Evolutionary conservation across 2,888 invertebrate species (phyloP), one percentile per base, ranked within the genome.

Genomic region (Drosophila paracracens): DNA sequence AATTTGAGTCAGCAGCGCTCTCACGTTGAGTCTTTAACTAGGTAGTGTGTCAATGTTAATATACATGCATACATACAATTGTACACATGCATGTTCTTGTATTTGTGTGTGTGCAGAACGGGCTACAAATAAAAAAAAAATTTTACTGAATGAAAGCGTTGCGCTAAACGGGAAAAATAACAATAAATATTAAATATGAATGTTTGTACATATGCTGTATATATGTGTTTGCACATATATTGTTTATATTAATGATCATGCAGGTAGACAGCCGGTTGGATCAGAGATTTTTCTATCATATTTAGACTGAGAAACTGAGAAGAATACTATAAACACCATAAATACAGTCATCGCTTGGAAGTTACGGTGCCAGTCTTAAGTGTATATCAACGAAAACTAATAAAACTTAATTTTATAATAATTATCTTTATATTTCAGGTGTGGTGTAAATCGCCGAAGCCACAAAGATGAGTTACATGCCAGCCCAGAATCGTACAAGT

Each of bases 391-490:
- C 1, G 6, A 25, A 53, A 35, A 6, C 25, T 18, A 13, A 40
- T 35, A 56, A n/a, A 16, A 57, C 46, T 11, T 40, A 16, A 16
- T 21, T 31, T 18, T 40, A 33, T 36, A 29, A 1, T 25, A 48
- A 16, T 25, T 21, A 16, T 27, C 21, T 25, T 58, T 68, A 10
- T 68, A 29, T 68, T 81, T 27, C 93, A 95, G 95, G 94, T 94
- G 95, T 94, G 94, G 94, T 95, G 94, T 95, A 94, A 94, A 92
- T 92, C 95, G 95, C 95, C 94, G 94, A 94, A 94, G 94, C 94
- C 95, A 95, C 94, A 95, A 97, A 91, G 83, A 92, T 97, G 97
- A 97, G 97, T 95, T 97, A 96, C 94, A 96, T 97, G 95, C 96
- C 96, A 92, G 94, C 96, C 88, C 97, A 97, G 94, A 96, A 96